Evolutionary conservation across 2,888 invertebrate genomes (phyloP).

Genomic region (Prenolepis imparis): DNA sequence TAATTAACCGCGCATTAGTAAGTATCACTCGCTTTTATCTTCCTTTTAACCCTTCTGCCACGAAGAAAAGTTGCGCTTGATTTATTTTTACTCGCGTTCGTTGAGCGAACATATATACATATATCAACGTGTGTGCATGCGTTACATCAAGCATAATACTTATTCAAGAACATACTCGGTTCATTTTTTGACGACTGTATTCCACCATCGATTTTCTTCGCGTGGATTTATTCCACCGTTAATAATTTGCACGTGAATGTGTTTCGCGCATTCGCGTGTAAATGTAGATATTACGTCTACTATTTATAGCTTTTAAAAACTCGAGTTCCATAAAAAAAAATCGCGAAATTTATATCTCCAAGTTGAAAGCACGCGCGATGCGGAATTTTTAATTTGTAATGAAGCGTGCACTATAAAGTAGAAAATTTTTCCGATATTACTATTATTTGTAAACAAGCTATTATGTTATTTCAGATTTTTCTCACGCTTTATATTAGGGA

Average conservation of each 20-base stretch:
- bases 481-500: not conserved
- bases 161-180: not conserved
- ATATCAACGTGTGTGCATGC: not conserved
- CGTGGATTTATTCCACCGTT: slow-evolving; percentile 25
- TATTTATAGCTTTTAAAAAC: slow-evolving; percentile 20
- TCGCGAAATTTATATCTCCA: not conserved
- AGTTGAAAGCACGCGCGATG: slow-evolving; percentile 4
- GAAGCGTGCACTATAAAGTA: not conserved
- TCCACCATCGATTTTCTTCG: not conserved
- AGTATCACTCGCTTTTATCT: slow-evolving; percentile 22
- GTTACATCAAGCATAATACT: not conserved
- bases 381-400: slow-evolving; percentile 18
- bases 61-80: not conserved
- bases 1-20: slow-evolving; percentile 36
- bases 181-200: not conserved
- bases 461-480: not conserved
- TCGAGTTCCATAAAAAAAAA: slow-evolving; percentile 16
- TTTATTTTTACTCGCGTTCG: not conserved
- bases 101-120: not conserved
- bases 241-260: slow-evolving; percentile 14
- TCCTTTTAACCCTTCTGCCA: not conserved
- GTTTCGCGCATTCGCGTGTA: not conserved
- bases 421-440: slow-evolving; percentile 12
- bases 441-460: not conserved
- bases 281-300: not conserved